Percentiles rank a stretch among this genome's conserved stretches.
phyloP scores from a whole-genome alignment of 2,113 vertebrate species.

The Clarias magur region DNA sequence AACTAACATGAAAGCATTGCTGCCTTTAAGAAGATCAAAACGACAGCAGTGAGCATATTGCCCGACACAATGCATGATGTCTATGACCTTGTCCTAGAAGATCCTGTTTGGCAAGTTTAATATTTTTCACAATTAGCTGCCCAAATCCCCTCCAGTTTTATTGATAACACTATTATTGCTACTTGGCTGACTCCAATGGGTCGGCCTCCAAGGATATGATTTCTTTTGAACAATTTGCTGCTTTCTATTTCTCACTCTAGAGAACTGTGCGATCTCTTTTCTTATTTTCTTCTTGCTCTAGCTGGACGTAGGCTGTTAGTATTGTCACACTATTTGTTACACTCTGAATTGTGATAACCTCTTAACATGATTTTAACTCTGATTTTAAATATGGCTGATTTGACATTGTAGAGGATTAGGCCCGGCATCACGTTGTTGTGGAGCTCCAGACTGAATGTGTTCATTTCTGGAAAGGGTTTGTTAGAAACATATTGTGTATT shows the following conservation, averaged over 20 bases:
- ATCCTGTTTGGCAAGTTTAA: slow-evolving; percentile 4
- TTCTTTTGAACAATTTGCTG: background rate
- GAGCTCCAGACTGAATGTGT: background rate
- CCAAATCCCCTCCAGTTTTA: background rate
- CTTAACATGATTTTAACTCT: slow-evolving; percentile 19
- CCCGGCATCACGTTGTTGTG: background rate
- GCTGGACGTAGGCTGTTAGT: background rate
- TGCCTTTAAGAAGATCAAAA: slow-evolving; percentile 27
- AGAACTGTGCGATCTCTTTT: background rate
- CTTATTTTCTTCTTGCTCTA: background rate
- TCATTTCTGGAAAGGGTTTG: background rate
- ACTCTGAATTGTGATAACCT: slow-evolving; percentile 7
- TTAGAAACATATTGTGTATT: background rate
- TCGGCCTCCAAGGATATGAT: slow-evolving; percentile 4
- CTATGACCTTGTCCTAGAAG: slow-evolving; percentile 14
- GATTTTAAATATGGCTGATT: background rate
- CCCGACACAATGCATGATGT: background rate
- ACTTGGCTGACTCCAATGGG: slow-evolving; percentile 1
- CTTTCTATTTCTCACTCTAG: background rate
- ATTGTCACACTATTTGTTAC: background rate
- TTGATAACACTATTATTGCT: slow-evolving; percentile 31
- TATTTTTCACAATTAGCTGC: slow-evolving; percentile 17
- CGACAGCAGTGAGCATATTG: background rate
- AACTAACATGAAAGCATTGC: slow-evolving; percentile 25
- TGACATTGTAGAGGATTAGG: background rate